Evolutionary conservation across 2,113 vertebrate species (phyloP), one percentile per base, ranked within the genome.

Genomic region (Chrysemys picta): DNA sequence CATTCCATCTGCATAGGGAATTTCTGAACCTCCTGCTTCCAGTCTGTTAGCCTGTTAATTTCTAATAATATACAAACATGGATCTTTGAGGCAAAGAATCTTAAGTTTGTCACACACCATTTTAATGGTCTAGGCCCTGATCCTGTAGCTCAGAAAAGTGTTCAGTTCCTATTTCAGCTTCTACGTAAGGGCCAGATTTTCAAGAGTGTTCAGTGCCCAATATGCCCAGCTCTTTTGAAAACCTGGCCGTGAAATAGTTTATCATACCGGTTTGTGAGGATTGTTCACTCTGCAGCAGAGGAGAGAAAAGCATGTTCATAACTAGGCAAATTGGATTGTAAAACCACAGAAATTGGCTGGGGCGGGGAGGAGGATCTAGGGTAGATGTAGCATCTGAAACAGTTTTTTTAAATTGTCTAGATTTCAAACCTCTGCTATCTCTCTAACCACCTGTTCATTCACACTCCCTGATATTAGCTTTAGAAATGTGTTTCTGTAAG

Each of bases 241-340:
- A 84, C 14, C 59, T 80, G 56, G 4, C 49, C 56, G 42, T 53
- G 76, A 86, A 86, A 94, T 78, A 89, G n/a, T 95, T 96, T 94
- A 50, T 92, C 83, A 86, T 93, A 72, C 19, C 3, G 47, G 59
- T 91, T 88, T 95, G 42, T 38, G 2, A 38, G 52, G 93, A 13
- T 86, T 38, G 65, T 88, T 96, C 14, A 0, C 52, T 80, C n/a
- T 89, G 85, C 75, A 92, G 45, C 38, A 91, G 75, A 13, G 35
- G 35, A 95, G 35, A 76, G 78, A 80, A 95, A 91, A 35, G 53
- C 27, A 85, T 75, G 57, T 79, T 85, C 53, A 94, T 91, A 93
- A 2, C 10, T 49, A 88, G 45, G 85, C 45, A 91, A 88, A 91
- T 82, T 22, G 38, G 19, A 14, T 3, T 91, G 62, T 21, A 91